Base-by-base conservation (phyloP, 2,113 vertebrate species). In the Chiloscyllium plagiosum region DNA sequence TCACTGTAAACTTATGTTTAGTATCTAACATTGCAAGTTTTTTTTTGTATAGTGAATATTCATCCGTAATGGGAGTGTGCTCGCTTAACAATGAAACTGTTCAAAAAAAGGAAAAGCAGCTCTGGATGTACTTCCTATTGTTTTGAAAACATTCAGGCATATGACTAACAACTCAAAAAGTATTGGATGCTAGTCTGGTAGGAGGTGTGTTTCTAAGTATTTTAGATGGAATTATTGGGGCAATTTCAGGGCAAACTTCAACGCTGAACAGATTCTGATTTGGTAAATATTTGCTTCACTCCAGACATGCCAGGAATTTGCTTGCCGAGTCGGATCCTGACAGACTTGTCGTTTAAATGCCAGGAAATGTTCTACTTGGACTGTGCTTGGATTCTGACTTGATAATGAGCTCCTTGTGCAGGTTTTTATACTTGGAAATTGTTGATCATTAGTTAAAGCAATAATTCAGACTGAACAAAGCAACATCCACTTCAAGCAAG, bases 341-440 rank as follows among this genome's bases (percentile, higher is more conserved):
- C 69, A 76, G 69, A 52, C 10, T 95, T 95, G 37, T 19, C 15
- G 47, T 68, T 29, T 70, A 68, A 94, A 50, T 76, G 22, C 68
- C 42, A 95, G 50, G 37, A 95, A 26, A 95, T 95, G n/a, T 47
- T 70, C 29, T 52, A 42, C 47, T 95, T 95, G 94, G 94, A 95
- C 50, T 47, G 15, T 95, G 26, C 24, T 95, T 95, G 68, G 24
- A 13, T 33, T 10, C 68, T 20, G 65, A 94, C n/a, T 69, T 94
- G 33, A 76, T 29, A 76, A 95, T 95, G 17, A 95, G 72, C 13
- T 90, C 26, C 47, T 70, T 70, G 68, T 70, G 29, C 42, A 95
- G 66, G 72, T 95, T 50, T 95, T 95, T 95, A 37, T 72, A 47
- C 69, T 95, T 76, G 69, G 42, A 72, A 29, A 70, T 72, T 68